Evolutionary conservation across 2,888 invertebrate species (phyloP).

Genomic region (Therioaphis trifolii): DNA sequence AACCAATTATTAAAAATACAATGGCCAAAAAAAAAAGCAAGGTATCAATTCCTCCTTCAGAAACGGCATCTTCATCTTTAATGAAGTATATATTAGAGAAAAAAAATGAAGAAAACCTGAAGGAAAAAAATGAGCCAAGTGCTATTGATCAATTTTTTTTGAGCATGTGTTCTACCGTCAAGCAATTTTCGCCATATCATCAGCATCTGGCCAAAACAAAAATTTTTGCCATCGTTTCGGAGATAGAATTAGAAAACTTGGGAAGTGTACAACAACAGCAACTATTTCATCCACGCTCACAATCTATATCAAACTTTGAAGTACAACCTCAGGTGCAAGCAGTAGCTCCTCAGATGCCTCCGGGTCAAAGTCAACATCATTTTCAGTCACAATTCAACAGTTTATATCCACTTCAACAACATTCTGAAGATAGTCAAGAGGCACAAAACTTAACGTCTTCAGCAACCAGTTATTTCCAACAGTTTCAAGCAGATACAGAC

Average conservation of each 20-base stretch:
- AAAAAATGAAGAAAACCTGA: constrained; percentile 9
- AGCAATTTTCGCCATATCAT: constrained; percentile 4
- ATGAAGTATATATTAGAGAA: constrained; percentile 35
- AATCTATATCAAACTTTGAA: constrained; percentile 36
- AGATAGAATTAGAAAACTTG: constrained; percentile 38
- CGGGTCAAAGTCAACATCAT: neutral
- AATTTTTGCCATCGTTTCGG: constrained; percentile 17
- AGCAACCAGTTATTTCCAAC: constrained; percentile 32
- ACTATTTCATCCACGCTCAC: constrained; percentile 16
- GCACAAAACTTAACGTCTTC: constrained; percentile 10
- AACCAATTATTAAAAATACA: constrained; percentile 15
- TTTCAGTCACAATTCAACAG: neutral
- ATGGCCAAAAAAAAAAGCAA: constrained; percentile 30
- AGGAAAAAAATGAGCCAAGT: constrained; percentile 23
- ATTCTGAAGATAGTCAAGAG: constrained; percentile 15
- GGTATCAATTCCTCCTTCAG: constrained; percentile 19
- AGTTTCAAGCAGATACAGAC: constrained; percentile 10
- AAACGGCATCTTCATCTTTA: constrained; percentile 33
- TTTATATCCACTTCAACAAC: constrained; percentile 27
- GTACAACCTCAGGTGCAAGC: constrained; percentile 15
- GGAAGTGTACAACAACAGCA: constrained; percentile 1
- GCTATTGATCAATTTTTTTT: constrained; percentile 43
- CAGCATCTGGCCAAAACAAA: constrained; percentile 37
- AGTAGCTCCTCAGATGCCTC: constrained; percentile 9
- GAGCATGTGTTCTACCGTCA: constrained; percentile 24